phyloP scores from a whole-genome alignment of 2,888 invertebrate species.

The Caenorhabditis wallacei region DNA sequence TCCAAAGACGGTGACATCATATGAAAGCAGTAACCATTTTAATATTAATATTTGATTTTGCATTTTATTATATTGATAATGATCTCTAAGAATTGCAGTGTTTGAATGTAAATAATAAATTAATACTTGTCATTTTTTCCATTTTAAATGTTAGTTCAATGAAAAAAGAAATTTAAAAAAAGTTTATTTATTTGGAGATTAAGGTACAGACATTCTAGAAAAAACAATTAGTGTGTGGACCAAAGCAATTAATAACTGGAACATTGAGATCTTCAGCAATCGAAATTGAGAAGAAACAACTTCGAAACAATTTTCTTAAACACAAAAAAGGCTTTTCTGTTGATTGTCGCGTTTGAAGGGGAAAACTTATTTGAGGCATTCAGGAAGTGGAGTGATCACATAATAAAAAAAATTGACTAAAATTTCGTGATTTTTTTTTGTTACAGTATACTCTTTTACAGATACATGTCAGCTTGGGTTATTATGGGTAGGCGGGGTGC shows the following conservation, averaged over 20 bases:
- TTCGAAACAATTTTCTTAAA: background rate
- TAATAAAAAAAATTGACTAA: constrained; percentile 17
- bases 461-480: constrained; percentile 3
- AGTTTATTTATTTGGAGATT: background rate
- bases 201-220: background rate
- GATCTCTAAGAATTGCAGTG: constrained; percentile 27
- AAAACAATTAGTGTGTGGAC: constrained; percentile 5
- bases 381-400: constrained; percentile 31
- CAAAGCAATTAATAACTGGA: constrained; percentile 10
- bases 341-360: constrained; percentile 22
- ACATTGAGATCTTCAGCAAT: constrained; percentile 63
- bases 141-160: too few relatives aligned
- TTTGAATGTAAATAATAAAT: constrained; percentile 7
- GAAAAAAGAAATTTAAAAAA: background rate
- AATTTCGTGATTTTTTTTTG: background rate
- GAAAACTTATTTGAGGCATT: constrained; percentile 2
- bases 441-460: constrained; percentile 12
- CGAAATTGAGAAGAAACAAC: constrained; percentile 67
- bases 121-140: background rate
- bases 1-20: constrained; percentile 77
- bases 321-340: constrained; percentile 18
- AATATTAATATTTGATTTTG: constrained; percentile 56
- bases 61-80: constrained; percentile 11
- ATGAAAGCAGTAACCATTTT: constrained; percentile 70
- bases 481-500: background rate